Evolutionary conservation across 2,888 invertebrate species (phyloP).

Genomic region (Camptogramma bilineatum): DNA sequence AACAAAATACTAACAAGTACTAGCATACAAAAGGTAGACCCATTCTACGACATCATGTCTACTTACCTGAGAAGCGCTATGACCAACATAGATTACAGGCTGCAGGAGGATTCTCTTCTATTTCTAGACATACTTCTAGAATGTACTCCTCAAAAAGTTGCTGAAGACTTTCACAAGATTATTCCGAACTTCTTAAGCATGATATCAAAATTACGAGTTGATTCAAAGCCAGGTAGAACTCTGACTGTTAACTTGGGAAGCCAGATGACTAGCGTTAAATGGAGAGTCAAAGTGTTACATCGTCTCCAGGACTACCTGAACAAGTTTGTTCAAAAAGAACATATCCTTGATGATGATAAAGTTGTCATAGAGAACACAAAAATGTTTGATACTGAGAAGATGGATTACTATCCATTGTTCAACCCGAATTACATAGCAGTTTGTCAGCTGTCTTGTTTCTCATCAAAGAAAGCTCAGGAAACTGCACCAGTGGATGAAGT

Average conservation of each 20-base stretch:
- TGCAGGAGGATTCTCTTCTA: slow-evolving; percentile 93
- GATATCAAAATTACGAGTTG: slow-evolving; percentile 90
- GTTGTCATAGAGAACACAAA: slow-evolving; percentile 46
- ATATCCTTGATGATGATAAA: slow-evolving; percentile 49
- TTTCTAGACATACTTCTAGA: slow-evolving; percentile 91
- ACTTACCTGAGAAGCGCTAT: slow-evolving; percentile 94
- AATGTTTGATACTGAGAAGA: slow-evolving; percentile 59
- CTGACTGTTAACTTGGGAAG: slow-evolving; percentile 89
- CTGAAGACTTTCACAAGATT: slow-evolving; percentile 88
- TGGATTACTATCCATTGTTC: slow-evolving; percentile 66
- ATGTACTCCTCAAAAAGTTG: slow-evolving; percentile 88
- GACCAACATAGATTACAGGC: slow-evolving; percentile 93
- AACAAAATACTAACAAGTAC: slow-evolving; percentile 76
- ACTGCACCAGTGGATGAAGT: slow-evolving; percentile 68
- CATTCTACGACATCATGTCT: slow-evolving; percentile 91
- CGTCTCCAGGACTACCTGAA: slow-evolving; percentile 86
- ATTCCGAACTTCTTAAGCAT: slow-evolving; percentile 93
- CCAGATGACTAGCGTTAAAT: slow-evolving; percentile 90
- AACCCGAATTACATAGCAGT: slow-evolving; percentile 63
- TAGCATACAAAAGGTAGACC: slow-evolving; percentile 82
- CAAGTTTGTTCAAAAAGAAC: slow-evolving; percentile 66
- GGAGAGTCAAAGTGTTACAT: slow-evolving; percentile 91
- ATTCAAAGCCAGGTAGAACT: slow-evolving; percentile 88
- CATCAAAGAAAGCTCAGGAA: slow-evolving; percentile 69
- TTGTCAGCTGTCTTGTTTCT: slow-evolving; percentile 74